These are phyloP conservation scores for Echinometra lucunter DNA, from an alignment of 53 echinoderm and acorn worm species.

Conservation along the genomic window DNA sequence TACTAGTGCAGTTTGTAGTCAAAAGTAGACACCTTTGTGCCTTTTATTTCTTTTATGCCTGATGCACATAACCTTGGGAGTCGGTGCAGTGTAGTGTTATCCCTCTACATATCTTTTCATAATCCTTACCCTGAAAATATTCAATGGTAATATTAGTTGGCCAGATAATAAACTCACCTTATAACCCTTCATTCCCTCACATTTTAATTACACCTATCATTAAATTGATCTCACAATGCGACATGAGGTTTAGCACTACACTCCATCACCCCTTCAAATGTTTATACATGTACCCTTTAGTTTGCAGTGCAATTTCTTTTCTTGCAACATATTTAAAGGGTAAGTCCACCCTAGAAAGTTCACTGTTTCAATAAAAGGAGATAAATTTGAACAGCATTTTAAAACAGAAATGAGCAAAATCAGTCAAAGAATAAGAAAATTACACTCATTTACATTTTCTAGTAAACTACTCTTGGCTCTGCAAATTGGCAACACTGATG, in stretches of 20 bases:
- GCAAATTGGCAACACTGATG: too few relatives aligned
- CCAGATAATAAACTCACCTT: background rate
- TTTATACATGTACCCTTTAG: background rate
- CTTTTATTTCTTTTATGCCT: background rate
- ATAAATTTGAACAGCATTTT: too few relatives aligned
- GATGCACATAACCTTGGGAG: background rate
- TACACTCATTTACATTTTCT: too few relatives aligned
- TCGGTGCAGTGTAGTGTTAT: background rate
- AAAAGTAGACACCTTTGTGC: background rate
- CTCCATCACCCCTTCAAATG: background rate
- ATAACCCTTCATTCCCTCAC: background rate
- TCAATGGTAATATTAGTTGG: background rate
- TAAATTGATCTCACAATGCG: background rate
- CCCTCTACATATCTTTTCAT: background rate
- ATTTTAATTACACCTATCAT: background rate
- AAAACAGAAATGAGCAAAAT: too few relatives aligned
- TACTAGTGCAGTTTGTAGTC: background rate
- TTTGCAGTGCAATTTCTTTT: conserved; percentile 53
- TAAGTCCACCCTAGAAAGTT: too few relatives aligned
- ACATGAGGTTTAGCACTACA: background rate
- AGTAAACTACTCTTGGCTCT: too few relatives aligned
- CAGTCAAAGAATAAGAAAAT: too few relatives aligned
- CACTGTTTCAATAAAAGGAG: too few relatives aligned
- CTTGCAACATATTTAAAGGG: background rate
- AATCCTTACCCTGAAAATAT: background rate